Conservation (phyloP, 2,113 vertebrate species). For the Aplodontia rufa region DNA sequence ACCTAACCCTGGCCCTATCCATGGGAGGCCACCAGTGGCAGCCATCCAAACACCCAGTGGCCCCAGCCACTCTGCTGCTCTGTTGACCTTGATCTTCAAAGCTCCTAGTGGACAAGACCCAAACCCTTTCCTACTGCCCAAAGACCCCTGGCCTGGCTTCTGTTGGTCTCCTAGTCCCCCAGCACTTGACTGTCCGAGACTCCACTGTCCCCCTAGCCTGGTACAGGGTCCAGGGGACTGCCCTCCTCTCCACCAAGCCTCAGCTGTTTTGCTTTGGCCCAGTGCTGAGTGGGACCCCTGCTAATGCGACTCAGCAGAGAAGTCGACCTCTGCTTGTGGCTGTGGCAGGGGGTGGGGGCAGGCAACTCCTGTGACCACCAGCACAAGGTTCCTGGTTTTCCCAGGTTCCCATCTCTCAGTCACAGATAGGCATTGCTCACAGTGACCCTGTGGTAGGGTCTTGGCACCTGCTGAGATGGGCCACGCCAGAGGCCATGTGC, state of each 20-base stretch:
- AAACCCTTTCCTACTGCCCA: neutral
- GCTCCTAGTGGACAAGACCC: neutral
- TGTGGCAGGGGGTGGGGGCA: too few species aligned
- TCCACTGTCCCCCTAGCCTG: neutral
- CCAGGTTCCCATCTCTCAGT: neutral
- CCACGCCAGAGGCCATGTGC: too few species aligned
- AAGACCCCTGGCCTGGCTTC: too few species aligned
- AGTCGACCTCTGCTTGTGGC: fast-evolving
- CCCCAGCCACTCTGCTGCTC: neutral
- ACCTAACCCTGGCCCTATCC: neutral
- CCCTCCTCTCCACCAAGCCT: too few species aligned
- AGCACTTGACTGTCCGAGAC: neutral
- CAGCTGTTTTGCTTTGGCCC: fast-evolving
- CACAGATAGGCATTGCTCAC: neutral
- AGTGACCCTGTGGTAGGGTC: neutral
- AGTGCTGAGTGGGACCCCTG: too few species aligned
- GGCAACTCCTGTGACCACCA: neutral
- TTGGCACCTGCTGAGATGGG: too few species aligned
- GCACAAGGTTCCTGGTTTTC: fast-evolving
- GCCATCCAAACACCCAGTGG: fast-evolving
- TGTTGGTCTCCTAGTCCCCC: too few species aligned
- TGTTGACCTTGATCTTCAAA: neutral
- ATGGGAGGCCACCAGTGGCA: fast-evolving
- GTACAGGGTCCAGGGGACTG: too few species aligned
- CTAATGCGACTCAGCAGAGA: neutral